phyloP scores from a whole-genome alignment of 2,888 invertebrate genomes.

The Andrena chrysosceles region DNA sequence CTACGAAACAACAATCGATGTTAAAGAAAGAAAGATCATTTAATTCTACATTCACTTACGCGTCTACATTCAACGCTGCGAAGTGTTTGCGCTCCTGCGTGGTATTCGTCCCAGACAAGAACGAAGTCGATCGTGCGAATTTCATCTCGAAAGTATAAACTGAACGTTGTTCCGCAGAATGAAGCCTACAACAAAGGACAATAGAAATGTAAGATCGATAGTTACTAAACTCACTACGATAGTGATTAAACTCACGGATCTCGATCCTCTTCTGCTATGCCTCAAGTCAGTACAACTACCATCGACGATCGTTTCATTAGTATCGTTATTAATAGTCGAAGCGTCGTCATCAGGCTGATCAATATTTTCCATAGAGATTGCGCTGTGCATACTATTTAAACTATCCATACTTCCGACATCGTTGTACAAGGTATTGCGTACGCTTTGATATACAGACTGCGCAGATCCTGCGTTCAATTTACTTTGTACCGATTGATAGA shows the following conservation, averaged over 20 bases:
- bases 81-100: slow-evolving; percentile 85
- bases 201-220: background rate
- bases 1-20: slow-evolving; percentile 61
- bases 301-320: slow-evolving; percentile 72
- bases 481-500: slow-evolving; percentile 72
- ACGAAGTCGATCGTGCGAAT: slow-evolving; percentile 91
- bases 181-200: slow-evolving; percentile 62
- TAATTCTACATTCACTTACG: slow-evolving; percentile 72
- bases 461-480: slow-evolving; percentile 71
- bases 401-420: slow-evolving; percentile 70
- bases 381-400: slow-evolving; percentile 57
- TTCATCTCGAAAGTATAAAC: slow-evolving; percentile 89
- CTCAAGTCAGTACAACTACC: slow-evolving; percentile 73
- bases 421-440: slow-evolving; percentile 72
- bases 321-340: slow-evolving; percentile 67
- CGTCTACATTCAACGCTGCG: slow-evolving; percentile 73
- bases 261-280: slow-evolving; percentile 59
- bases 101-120: slow-evolving; percentile 90
- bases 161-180: slow-evolving; percentile 69
- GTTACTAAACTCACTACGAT: too few relatives aligned
- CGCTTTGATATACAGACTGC: slow-evolving; percentile 76
- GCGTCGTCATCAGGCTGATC: slow-evolving; percentile 59
- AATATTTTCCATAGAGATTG: slow-evolving; percentile 57
- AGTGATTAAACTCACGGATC: slow-evolving; percentile 71
- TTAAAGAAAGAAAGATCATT: slow-evolving; percentile 28